Evolutionary conservation across 1,140 invertebrate genomes (phyloP).

Genomic region (Leucophenga varia): DNA sequence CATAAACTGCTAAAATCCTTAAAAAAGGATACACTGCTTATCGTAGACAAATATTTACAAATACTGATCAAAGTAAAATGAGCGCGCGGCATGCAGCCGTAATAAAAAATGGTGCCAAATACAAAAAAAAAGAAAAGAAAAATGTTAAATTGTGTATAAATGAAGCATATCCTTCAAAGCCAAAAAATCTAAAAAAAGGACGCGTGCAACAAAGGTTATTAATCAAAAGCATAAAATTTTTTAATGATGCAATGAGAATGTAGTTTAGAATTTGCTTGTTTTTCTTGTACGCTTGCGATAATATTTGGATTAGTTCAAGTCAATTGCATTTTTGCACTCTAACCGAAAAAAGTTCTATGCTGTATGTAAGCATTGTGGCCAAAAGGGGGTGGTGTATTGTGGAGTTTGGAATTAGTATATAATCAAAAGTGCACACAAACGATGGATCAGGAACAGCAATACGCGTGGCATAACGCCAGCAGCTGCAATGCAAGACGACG

Average conservation of each 20-base stretch:
- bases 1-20: too few species aligned
- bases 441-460: too few species aligned
- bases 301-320: constrained; percentile 54
- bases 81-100: not conserved
- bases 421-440: too few species aligned
- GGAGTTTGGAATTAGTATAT: constrained; percentile 22
- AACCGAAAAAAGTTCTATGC: too few species aligned
- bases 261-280: too few species aligned
- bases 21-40: constrained; percentile 25
- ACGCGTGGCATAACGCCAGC: too few species aligned
- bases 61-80: not conserved
- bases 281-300: constrained; percentile 40
- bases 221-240: constrained; percentile 44
- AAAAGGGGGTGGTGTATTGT: constrained; percentile 9
- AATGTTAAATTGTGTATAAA: too few species aligned
- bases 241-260: too few species aligned
- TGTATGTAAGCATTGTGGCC: not conserved
- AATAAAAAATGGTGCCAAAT: not conserved
- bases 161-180: constrained; percentile 5
- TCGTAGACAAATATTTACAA: constrained; percentile 40
- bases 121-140: not conserved
- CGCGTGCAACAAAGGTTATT: constrained; percentile 34
- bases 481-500: constrained; percentile 36
- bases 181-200: not conserved
- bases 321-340: constrained; percentile 40